Percentiles rank a stretch among this genome's conserved stretches.
phyloP scores from a whole-genome alignment of 2,888 invertebrate species.

The Colostygia pectinataria region DNA sequence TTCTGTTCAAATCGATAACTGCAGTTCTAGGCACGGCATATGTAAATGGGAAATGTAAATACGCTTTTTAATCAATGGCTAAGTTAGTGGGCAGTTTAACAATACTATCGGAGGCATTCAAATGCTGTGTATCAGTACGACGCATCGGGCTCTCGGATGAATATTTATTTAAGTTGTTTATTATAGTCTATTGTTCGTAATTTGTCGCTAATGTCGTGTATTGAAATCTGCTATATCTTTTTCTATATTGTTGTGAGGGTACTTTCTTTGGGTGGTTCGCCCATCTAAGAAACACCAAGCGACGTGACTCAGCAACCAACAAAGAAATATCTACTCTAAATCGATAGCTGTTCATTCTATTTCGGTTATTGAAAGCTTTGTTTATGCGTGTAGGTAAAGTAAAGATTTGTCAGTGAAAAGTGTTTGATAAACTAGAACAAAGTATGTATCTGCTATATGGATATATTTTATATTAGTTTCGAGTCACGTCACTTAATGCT shows the following conservation, averaged over 20 bases:
- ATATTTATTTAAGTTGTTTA: constrained; percentile 73
- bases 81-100: constrained; percentile 56
- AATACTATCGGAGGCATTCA: constrained; percentile 76
- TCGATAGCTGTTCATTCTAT: too few relatives aligned
- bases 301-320: too few relatives aligned
- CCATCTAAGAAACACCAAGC: too few relatives aligned
- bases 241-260: constrained; percentile 12
- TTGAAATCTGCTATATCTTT: constrained; percentile 8
- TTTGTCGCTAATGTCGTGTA: constrained; percentile 52
- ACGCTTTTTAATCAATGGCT: constrained; percentile 76
- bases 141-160: constrained; percentile 69
- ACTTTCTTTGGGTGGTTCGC: too few relatives aligned
- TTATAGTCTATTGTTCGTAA: constrained; percentile 65
- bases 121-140: constrained; percentile 66
- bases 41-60: constrained; percentile 76
- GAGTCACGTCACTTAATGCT: too few relatives aligned
- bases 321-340: too few relatives aligned
- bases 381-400: too few relatives aligned
- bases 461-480: too few relatives aligned
- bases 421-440: too few relatives aligned
- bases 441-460: too few relatives aligned
- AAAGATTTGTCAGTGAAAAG: too few relatives aligned
- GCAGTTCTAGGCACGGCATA: constrained; percentile 74
- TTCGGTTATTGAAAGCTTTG: too few relatives aligned
- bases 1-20: constrained; percentile 41